Evolutionary conservation across 2,888 invertebrate genomes (phyloP), one percentile per base, ranked within the genome.

Genomic region (Lithosia quadra): DNA sequence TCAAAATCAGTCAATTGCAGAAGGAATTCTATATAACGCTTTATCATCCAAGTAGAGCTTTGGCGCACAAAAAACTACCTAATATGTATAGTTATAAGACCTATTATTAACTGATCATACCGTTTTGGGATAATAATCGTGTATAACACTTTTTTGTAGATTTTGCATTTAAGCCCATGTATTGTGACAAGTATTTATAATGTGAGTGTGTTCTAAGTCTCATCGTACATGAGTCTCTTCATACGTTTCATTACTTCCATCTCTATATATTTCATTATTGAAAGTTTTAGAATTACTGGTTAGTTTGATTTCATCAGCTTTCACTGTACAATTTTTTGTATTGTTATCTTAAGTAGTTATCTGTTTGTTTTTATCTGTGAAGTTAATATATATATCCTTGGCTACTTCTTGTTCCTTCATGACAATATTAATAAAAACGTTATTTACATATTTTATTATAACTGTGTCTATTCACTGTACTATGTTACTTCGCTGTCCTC

Each of bases 81-180:
- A 88, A 87, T 88, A 89, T 86, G 81, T 76, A 88, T 93, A 94
- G 93, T 79, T 83, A 67, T 93, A 94, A 92, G 92, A 88, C 80
- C 84, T 91, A 91, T 86, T 87, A 89, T 88, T 89, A 91, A 90
- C 89, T 90, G 89, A 90, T 90, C 90, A 88, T 91, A 92, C 90
- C 82, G 88, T 92, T 91, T 91, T 87, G 87, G 88, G 86, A 89
- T 90, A 90, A 90, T 93, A 93, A 92, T 92, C 92, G 91, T 91
- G 88, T 93, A 88, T 92, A 91, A 91, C 90, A 91, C 88, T 90
- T 92, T 80, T 92, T 92, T 88, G 94, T 94, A 94, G 94, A 87
- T 91, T 92, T 94, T 92, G 90, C 92, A 93, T 94, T 88, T 94
- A 93, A 91, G 90, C 89, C 91, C 91, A 92, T 93, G 93, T 94